These are phyloP conservation scores for Sebastes fasciatus DNA, from an alignment of 2,113 vertebrate genomes.

Conservation along the genomic window DNA sequence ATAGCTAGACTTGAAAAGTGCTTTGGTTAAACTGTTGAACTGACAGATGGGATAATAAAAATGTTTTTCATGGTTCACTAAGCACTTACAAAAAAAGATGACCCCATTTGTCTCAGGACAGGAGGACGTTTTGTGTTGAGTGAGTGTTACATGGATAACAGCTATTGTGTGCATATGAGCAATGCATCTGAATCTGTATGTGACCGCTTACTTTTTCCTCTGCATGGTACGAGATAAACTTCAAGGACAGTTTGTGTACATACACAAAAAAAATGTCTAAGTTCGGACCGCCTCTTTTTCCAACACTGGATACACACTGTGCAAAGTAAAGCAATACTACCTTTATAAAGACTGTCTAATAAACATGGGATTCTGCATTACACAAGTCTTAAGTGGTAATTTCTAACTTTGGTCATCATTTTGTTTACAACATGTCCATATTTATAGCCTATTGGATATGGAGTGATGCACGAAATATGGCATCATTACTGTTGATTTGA, in stretches of 20 bases:
- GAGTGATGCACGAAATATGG: background rate
- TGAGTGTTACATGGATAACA: constrained; percentile 38
- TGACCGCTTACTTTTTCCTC: constrained; percentile 42
- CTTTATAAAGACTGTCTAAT: constrained; percentile 69
- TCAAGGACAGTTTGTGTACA: constrained; percentile 55
- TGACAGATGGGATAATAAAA: constrained; percentile 65
- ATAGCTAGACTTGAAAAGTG: constrained; percentile 61
- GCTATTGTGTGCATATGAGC: constrained; percentile 31
- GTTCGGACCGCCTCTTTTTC: constrained; percentile 31
- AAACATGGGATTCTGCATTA: constrained; percentile 67
- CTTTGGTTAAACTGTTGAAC: constrained; percentile 63
- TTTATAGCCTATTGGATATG: background rate
- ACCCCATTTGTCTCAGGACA: constrained; percentile 67
- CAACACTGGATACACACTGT: constrained; percentile 49
- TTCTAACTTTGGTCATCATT: background rate
- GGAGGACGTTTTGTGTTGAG: constrained; percentile 40
- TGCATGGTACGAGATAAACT: constrained; percentile 38
- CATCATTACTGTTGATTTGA: too few species aligned
- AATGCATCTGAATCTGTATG: constrained; percentile 56
- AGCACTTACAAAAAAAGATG: constrained; percentile 58
- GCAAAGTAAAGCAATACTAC: constrained; percentile 55
- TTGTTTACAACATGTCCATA: background rate
- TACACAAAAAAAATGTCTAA: constrained; percentile 1
- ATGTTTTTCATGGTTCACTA: constrained; percentile 59
- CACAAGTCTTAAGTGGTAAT: constrained; percentile 14